Evolutionary conservation across 92 coral and sea anemone genomes (phyloP).

Genomic region (Anthopleura xanthogrammica): DNA sequence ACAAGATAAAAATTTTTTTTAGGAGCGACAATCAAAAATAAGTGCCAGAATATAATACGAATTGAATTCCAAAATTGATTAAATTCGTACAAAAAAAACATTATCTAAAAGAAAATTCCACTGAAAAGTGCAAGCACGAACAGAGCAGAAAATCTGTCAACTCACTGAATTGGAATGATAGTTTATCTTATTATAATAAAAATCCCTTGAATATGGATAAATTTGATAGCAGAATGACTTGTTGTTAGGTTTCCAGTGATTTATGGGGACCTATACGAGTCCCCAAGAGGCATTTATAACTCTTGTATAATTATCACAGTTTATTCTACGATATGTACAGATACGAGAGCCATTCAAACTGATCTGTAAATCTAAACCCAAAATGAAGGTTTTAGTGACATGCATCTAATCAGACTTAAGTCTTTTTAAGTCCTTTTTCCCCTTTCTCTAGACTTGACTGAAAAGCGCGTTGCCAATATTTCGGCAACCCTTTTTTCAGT

Average conservation of each 20-base stretch:
- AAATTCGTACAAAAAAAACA: too few species aligned
- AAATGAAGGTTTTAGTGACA: not conserved
- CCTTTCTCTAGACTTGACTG: not conserved
- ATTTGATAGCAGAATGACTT: not conserved
- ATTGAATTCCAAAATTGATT: too few species aligned
- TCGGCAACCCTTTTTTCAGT: too few species aligned
- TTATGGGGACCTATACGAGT: not conserved
- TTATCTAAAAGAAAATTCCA: too few species aligned
- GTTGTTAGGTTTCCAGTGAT: not conserved
- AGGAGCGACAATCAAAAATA: too few species aligned
- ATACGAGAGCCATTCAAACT: not conserved
- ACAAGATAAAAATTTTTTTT: too few species aligned
- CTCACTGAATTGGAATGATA: too few species aligned
- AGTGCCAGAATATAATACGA: too few species aligned
- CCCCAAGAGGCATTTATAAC: not conserved
- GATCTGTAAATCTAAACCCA: not conserved
- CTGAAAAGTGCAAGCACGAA: too few species aligned
- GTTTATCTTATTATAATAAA: not conserved
- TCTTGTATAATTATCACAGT: not conserved
- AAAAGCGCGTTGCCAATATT: too few species aligned
- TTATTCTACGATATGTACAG: not conserved
- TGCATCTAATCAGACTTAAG: not conserved
- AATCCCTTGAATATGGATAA: not conserved
- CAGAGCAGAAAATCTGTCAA: too few species aligned
- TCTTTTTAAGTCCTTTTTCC: not conserved